phyloP scores from a whole-genome alignment of 2,797 vertebrate genomes.

The Falco cherrug region DNA sequence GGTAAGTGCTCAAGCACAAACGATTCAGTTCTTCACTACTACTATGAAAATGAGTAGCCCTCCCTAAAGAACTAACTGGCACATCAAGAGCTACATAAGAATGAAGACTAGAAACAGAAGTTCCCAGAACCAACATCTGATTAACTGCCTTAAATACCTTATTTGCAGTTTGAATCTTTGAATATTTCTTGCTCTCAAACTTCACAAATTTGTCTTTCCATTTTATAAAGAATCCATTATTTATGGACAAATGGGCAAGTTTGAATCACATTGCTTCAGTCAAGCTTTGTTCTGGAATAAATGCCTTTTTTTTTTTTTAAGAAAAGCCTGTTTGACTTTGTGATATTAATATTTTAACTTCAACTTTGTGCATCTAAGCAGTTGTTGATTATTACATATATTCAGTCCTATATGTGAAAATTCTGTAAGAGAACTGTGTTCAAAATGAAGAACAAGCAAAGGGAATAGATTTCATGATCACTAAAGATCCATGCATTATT shows the following conservation, averaged over 20 bases:
- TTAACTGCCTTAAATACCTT: constrained; percentile 19
- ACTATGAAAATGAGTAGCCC: neutral
- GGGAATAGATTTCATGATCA: neutral
- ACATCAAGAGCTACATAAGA: neutral
- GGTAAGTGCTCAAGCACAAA: neutral
- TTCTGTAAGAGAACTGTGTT: neutral
- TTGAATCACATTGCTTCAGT: neutral
- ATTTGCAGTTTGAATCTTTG: neutral
- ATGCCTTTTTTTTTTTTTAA: neutral
- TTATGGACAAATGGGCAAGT: constrained; percentile 4
- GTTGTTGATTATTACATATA: neutral
- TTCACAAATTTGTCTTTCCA: neutral
- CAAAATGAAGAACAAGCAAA: constrained; percentile 19
- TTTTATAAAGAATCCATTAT: constrained; percentile 14
- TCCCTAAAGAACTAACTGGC: neutral
- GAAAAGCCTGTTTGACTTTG: neutral
- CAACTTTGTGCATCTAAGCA: neutral
- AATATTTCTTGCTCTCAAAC: neutral
- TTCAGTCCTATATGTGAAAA: neutral
- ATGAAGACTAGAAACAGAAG: neutral
- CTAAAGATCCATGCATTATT: constrained; percentile 52
- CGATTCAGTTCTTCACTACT: neutral
- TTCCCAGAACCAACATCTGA: neutral
- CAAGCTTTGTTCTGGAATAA: neutral
- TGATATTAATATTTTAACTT: constrained; percentile 7